phyloP scores from a whole-genome alignment of 2,113 vertebrate genomes.

The Epinephelus lanceolatus region DNA sequence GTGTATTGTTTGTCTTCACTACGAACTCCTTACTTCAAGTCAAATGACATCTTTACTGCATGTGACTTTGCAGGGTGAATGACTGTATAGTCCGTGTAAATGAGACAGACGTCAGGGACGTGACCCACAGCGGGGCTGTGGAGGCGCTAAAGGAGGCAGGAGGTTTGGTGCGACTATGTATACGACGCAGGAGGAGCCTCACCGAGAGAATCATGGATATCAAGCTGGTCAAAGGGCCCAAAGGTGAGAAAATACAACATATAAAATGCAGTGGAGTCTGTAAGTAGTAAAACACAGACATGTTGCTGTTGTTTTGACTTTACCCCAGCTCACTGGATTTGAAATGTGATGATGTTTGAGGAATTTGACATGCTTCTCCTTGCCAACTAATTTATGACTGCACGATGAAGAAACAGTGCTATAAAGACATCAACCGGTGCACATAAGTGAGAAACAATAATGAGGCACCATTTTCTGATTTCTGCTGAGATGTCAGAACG shows the following conservation, averaged over 20 bases:
- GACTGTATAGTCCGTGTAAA: conserved; percentile 97
- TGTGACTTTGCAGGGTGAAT: conserved; percentile 86
- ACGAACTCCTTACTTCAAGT: not conserved
- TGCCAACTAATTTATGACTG: not conserved
- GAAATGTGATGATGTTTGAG: not conserved
- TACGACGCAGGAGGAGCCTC: conserved; percentile 92
- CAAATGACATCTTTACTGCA: not conserved
- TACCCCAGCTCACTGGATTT: not conserved
- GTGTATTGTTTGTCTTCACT: not conserved
- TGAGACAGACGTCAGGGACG: conserved; percentile 94
- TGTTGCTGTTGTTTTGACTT: not conserved
- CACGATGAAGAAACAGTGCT: not conserved
- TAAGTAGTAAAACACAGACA: not conserved
- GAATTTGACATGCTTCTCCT: not conserved
- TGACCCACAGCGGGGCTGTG: conserved; percentile 97
- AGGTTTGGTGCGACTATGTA: conserved; percentile 93
- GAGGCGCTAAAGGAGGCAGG: conserved; percentile 97
- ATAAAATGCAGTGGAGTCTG: not conserved
- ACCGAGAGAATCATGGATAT: conserved; percentile 95
- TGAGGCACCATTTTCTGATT: not conserved
- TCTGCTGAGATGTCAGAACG: not conserved
- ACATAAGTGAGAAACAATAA: not conserved
- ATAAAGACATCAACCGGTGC: not conserved
- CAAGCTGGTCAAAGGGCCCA: conserved; percentile 98
- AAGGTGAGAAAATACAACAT: conserved; percentile 85